Conservation (phyloP, 2,888 invertebrate species). For the Drosophila subsilvestris region DNA sequence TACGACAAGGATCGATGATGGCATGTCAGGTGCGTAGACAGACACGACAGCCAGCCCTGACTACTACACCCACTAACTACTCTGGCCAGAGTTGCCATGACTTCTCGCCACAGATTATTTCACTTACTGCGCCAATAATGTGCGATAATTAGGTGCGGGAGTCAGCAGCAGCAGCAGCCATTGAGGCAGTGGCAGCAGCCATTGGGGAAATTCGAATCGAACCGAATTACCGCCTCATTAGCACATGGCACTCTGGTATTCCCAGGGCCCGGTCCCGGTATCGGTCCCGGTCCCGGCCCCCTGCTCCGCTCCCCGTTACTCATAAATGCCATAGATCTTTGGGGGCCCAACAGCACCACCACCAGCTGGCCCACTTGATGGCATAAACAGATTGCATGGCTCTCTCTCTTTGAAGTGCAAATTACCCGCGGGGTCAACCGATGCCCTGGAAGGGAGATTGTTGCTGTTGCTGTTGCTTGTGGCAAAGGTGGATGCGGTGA, state of each 20-base stretch:
- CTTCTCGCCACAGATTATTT: slow-evolving; percentile 46
- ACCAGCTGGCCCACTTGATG: slow-evolving; percentile 77
- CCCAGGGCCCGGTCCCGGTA: slow-evolving; percentile 7
- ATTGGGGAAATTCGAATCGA: slow-evolving; percentile 7
- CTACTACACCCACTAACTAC: neutral
- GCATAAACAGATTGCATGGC: slow-evolving; percentile 70
- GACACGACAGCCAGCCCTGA: slow-evolving; percentile 4
- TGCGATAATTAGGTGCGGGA: slow-evolving; percentile 56
- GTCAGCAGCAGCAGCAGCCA: slow-evolving; percentile 2
- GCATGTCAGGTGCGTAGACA: slow-evolving; percentile 52
- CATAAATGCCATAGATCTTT: slow-evolving; percentile 76
- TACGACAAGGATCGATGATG: slow-evolving; percentile 76
- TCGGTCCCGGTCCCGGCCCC: slow-evolving; percentile 6
- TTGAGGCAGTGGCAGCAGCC: neutral
- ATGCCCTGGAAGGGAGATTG: slow-evolving; percentile 21
- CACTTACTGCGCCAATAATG: slow-evolving; percentile 50
- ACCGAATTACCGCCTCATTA: slow-evolving; percentile 58
- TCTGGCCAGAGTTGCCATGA: too few species aligned
- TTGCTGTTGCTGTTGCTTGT: neutral
- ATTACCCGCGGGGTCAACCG: slow-evolving; percentile 76
- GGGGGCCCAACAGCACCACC: slow-evolving; percentile 69
- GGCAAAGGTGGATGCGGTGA: slow-evolving; percentile 20
- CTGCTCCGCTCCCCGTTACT: slow-evolving; percentile 47
- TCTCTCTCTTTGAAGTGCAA: slow-evolving; percentile 71
- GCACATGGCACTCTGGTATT: slow-evolving; percentile 52